Evolutionary conservation across 2,113 vertebrate species (phyloP), one percentile per base, ranked within the genome.

Genomic region (Myotis brandtii): DNA sequence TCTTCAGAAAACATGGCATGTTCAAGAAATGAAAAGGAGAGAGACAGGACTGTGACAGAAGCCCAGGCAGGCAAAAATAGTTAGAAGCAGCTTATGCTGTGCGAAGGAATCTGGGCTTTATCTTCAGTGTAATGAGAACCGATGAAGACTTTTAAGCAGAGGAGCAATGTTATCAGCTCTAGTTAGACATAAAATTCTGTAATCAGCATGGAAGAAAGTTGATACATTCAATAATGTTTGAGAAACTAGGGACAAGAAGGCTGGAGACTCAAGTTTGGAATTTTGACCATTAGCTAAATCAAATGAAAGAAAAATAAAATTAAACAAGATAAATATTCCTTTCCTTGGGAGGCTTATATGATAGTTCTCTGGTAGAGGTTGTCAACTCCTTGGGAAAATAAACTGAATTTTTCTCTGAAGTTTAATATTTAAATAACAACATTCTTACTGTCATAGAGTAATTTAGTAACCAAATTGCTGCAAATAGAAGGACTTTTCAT

Each of bases 401-500:
- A 73, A 88, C 8, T 50, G 7, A 6, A 87, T 82, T 94, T 67
- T 91, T 90, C 46, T 87, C 82, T 64, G 56, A 93, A 62, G 17
- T 17, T 20, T 79, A 73, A 83, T 69, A 5, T 83, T 85, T 81
- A 73, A 91, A 62, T 54, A 76, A 66, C 5, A 95, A 48, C 0
- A 72, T 73, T 93, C 30, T 48, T 70, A 64, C 8, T 93, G 13
- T 75, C 8, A 66, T 73, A 87, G 17, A 72, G 14, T 86, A 92
- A 93, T 77, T 43, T 81, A 21, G 10, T 83, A 59, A 73, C 23
- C 40, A 89, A 80, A 62, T 18, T 37, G 25, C 23, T 67, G 54
- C 64, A 88, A 75, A 89, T 46, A 25, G 75, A 89, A 94, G 54
- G 12, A 70, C 54, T 48, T 80, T 69, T 89, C 99, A 98, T 98